Conservation (phyloP, 2,113 vertebrate species). For the Naja naja region DNA sequence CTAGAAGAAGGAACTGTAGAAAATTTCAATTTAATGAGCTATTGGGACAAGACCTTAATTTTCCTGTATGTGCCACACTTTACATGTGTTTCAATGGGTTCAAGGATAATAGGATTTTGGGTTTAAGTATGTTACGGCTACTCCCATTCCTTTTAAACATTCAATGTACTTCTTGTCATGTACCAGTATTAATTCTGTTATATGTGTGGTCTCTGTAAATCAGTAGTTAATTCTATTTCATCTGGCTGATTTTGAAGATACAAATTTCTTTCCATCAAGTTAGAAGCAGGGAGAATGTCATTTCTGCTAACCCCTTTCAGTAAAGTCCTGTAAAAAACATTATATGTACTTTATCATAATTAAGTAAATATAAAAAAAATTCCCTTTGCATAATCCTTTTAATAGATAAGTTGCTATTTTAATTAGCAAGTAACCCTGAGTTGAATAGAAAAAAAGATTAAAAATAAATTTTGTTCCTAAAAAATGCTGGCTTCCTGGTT, state of each 20-base stretch:
- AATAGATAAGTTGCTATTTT: neutral
- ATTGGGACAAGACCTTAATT: neutral
- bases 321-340: neutral
- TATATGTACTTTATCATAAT: neutral
- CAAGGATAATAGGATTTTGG: neutral
- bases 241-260: neutral
- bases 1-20: neutral
- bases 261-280: neutral
- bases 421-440: neutral
- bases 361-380: neutral
- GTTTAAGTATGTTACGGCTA: neutral
- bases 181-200: neutral
- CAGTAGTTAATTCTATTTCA: neutral
- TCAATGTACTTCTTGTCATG: neutral
- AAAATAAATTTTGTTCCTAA: neutral
- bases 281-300: neutral
- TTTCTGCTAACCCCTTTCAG: neutral
- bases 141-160: neutral
- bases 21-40: neutral
- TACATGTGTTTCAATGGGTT: neutral
- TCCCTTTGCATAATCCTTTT: neutral
- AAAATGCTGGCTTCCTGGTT: neutral
- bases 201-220: neutral
- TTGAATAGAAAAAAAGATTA: neutral
- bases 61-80: neutral